Evolutionary conservation across 2,113 vertebrate genomes (phyloP), one percentile per base, ranked within the genome.

Genomic region (Neolamprologus hecqui): DNA sequence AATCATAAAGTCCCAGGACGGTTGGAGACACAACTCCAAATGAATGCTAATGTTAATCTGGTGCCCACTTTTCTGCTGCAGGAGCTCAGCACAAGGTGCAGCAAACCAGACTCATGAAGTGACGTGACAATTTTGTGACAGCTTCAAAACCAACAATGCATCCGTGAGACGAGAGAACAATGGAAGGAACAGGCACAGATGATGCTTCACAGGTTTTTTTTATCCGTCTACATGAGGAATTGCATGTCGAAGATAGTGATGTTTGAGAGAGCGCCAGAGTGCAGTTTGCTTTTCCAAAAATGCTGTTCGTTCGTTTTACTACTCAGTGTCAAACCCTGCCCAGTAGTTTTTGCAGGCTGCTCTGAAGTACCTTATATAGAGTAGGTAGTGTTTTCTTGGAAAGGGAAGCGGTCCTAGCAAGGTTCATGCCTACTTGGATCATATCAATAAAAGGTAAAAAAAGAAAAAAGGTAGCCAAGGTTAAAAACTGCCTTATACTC

Each of bases 151-250:
- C 42, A 49, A 49, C 70, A 19, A 49, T 77, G 70, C 10, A 13
- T 77, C 73, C 0, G 2, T 31, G 26, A 77, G 45, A 77, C 2
- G 0, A 77, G 47, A 51, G 26, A 51, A 51, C 45, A 51, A 33
- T 31, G 42, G 70, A 28, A 47, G 42, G 23, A 77, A 51, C 73
- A 49, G 73, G 28, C 23, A 51, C 45, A 45, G 42, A 28, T 19
- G 70, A 47, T 75, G 70, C 70, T 31, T 47, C 11, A 47, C 73
- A 10, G 13, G 0, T 49, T 77, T 11, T 33, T 33, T 33, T 7
- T 13, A 77, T 77, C 73, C 10, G 1, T n/a, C 73, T 77, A 77
- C 45, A 51, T 0, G 2, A 49, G 10, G 45, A 77, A 77, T 51
- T 77, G 3, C 45, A 77, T 77, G 73, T 77, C 28, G 2, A 31